Evolutionary conservation across 2,888 invertebrate genomes (phyloP).

Genomic region (Papilio protenor): DNA sequence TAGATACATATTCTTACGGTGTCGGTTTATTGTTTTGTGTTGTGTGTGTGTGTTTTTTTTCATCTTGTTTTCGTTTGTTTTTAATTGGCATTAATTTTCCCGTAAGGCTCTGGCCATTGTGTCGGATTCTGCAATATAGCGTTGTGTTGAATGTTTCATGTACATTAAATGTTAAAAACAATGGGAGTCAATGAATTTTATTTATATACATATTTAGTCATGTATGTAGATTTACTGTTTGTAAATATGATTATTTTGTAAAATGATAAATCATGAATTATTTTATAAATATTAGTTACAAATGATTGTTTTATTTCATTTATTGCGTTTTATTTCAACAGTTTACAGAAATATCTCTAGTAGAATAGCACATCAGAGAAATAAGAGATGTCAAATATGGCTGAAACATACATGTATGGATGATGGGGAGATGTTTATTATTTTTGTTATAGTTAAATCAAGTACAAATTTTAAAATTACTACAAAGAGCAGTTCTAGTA

Average conservation of each 20-base stretch:
- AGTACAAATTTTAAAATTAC: neutral
- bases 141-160: slow-evolving; percentile 66
- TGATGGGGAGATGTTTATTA: too few relatives aligned
- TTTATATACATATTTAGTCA: slow-evolving; percentile 80
- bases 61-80: slow-evolving; percentile 32
- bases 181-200: slow-evolving; percentile 83
- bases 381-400: too few relatives aligned
- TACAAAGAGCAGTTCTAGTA: neutral
- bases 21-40: slow-evolving; percentile 41
- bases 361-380: neutral
- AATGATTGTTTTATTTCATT: slow-evolving; percentile 77
- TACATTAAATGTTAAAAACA: slow-evolving; percentile 73
- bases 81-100: slow-evolving; percentile 6
- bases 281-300: slow-evolving; percentile 83
- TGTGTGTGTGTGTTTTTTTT: slow-evolving; percentile 26
- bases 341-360: neutral
- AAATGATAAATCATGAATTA: slow-evolving; percentile 84
- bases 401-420: too few relatives aligned
- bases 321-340: slow-evolving; percentile 9
- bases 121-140: slow-evolving; percentile 49
- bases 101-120: slow-evolving; percentile 43
- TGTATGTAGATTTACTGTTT: slow-evolving; percentile 80
- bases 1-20: slow-evolving; percentile 38
- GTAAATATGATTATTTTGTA: slow-evolving; percentile 83
- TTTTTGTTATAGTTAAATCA: neutral